Evolutionary conservation across 2,113 vertebrate genomes (phyloP).

Genomic region (Tonatia bakeri): DNA sequence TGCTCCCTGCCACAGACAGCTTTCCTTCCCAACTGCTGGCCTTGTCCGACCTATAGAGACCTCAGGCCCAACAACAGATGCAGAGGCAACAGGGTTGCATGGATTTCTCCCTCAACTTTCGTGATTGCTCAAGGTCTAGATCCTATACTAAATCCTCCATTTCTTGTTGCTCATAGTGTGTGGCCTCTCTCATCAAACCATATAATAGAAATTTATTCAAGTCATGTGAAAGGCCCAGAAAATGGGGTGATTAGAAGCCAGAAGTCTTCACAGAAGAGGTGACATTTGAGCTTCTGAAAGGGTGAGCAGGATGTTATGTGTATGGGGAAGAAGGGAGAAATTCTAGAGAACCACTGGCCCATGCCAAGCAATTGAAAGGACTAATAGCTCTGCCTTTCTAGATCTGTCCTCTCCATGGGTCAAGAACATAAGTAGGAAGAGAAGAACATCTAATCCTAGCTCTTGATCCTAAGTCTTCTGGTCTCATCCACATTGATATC

Average conservation of each 20-base stretch:
- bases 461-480: background rate
- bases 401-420: background rate
- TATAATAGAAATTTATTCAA: background rate
- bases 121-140: background rate
- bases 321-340: background rate
- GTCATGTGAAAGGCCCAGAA: background rate
- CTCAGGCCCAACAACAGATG: background rate
- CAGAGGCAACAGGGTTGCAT: background rate
- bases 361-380: background rate
- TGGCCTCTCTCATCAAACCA: background rate
- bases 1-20: background rate
- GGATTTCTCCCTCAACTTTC: conserved; percentile 8
- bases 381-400: background rate
- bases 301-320: background rate
- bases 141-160: background rate
- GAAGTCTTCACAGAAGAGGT: background rate
- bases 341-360: background rate
- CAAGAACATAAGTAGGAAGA: background rate
- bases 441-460: background rate
- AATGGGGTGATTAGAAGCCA: background rate
- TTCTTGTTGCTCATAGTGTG: background rate
- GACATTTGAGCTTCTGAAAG: conserved; percentile 24
- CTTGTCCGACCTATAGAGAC: background rate
- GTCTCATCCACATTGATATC: background rate
- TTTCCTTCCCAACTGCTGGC: background rate